Evolutionary conservation across 2,797 vertebrate genomes (phyloP).

Genomic region (Micropoecilia bifurca): DNA sequence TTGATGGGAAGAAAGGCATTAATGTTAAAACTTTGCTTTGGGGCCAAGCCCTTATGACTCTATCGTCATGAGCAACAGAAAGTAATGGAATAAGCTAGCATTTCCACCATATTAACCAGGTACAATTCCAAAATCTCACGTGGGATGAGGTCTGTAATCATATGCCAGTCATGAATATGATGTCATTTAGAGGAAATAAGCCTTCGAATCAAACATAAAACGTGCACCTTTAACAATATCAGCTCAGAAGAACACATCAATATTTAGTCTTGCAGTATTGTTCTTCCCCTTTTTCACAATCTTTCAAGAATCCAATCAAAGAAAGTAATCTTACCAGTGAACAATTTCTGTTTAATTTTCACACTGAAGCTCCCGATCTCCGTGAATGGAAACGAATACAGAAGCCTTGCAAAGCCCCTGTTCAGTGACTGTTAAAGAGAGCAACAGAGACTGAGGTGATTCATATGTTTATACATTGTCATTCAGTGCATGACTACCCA

Average conservation of each 20-base stretch:
- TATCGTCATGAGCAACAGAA: constrained; percentile 82
- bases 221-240: constrained; percentile 78
- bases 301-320: neutral
- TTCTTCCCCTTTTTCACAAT: neutral
- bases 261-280: constrained; percentile 69
- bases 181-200: constrained; percentile 75
- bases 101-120: constrained; percentile 67
- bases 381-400: constrained; percentile 48
- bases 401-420: constrained; percentile 38
- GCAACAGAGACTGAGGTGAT: constrained; percentile 52
- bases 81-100: constrained; percentile 85
- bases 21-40: constrained; percentile 83
- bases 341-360: constrained; percentile 32
- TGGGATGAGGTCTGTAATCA: constrained; percentile 80
- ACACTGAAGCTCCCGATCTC: constrained; percentile 12
- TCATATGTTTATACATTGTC: constrained; percentile 79
- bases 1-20: constrained; percentile 83
- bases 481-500: constrained; percentile 84
- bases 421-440: constrained; percentile 44
- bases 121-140: constrained; percentile 74
- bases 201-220: constrained; percentile 75
- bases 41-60: constrained; percentile 82
- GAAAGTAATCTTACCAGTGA: neutral
- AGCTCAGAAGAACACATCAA: constrained; percentile 74
- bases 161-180: constrained; percentile 79